These are phyloP conservation scores for Eulemur macaco DNA, from an alignment of 2,113 vertebrate species.

Conservation along the genomic window DNA sequence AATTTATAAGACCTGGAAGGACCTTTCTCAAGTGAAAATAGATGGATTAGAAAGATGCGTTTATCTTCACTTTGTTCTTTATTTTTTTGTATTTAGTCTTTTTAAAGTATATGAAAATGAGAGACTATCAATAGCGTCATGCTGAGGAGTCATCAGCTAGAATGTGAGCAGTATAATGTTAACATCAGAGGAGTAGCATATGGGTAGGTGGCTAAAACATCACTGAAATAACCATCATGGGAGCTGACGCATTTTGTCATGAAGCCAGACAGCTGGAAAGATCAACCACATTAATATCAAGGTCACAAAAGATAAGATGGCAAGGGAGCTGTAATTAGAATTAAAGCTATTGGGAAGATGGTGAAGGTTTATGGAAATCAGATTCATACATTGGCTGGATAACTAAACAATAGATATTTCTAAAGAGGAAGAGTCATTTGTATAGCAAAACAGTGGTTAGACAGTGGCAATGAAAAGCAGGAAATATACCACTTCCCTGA, in stretches of 20 bases:
- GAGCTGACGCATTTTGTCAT: background rate
- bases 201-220: background rate
- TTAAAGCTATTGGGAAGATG: background rate
- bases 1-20: background rate
- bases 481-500: background rate
- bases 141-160: background rate
- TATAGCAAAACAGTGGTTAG: background rate
- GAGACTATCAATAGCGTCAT: background rate
- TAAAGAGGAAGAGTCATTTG: background rate
- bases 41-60: background rate
- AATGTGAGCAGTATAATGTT: background rate
- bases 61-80: background rate
- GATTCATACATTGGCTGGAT: background rate
- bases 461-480: background rate
- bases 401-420: background rate
- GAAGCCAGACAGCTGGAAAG: background rate
- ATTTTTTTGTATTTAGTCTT: background rate
- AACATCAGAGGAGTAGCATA: background rate
- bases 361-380: background rate
- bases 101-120: background rate
- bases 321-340: background rate
- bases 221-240: background rate
- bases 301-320: background rate
- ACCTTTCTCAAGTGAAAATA: background rate
- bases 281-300: background rate